phyloP scores from a whole-genome alignment of 2,797 vertebrate species.

The Crocidura indochinensis region DNA sequence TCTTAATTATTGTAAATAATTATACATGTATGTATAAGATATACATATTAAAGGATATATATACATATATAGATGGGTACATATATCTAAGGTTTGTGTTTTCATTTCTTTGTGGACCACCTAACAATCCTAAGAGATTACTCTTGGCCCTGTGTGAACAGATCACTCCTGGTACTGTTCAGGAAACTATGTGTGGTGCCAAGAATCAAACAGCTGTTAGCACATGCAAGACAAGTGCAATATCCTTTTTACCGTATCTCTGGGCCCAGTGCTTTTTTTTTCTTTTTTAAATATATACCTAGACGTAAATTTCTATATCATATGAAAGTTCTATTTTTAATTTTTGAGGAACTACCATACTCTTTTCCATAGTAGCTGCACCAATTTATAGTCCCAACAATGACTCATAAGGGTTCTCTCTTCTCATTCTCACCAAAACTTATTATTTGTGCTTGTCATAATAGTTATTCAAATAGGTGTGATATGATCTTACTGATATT shows the following conservation, averaged over 20 bases:
- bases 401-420: background rate
- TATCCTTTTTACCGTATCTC: too few species aligned
- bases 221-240: too few species aligned
- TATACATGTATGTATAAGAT: background rate
- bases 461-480: background rate
- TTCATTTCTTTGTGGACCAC: conserved; percentile 17
- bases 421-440: background rate
- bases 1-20: conserved; percentile 20
- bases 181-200: too few species aligned
- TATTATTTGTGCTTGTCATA: background rate
- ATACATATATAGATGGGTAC: background rate
- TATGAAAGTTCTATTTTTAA: background rate
- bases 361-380: background rate
- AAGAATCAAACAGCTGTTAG: too few species aligned
- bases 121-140: too few species aligned
- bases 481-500: background rate
- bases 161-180: too few species aligned
- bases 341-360: background rate
- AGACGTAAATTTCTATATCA: background rate
- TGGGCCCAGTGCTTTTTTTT: too few species aligned
- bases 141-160: too few species aligned
- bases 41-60: too few species aligned
- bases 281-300: background rate
- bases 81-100: background rate
- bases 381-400: background rate